Evolutionary conservation across 2,797 vertebrate genomes (phyloP).

Genomic region (Geotrypetes seraphini): DNA sequence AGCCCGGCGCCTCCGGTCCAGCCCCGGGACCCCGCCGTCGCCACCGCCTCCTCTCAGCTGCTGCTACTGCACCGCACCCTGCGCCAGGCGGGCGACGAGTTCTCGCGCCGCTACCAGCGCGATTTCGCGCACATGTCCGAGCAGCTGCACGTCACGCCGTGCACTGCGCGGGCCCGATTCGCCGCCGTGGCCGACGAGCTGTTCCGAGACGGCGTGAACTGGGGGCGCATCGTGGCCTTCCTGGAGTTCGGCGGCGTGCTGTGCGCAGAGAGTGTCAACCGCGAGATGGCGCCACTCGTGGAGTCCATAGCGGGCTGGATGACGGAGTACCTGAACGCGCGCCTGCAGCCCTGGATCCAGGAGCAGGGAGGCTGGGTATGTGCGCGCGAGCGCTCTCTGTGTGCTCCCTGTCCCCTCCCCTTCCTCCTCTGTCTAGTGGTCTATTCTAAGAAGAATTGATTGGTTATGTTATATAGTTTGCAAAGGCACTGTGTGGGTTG

Average conservation of each 20-base stretch:
- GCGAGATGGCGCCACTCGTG: constrained; percentile 82
- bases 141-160: constrained; percentile 82
- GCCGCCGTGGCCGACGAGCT: constrained; percentile 90
- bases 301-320: constrained; percentile 90
- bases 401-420: too few relatives aligned
- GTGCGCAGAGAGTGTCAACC: constrained; percentile 86
- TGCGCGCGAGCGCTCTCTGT: too few relatives aligned
- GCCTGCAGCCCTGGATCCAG: constrained; percentile 89
- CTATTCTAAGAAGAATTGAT: too few relatives aligned
- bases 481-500: too few relatives aligned
- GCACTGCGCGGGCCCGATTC: constrained; percentile 78
- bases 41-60: constrained; percentile 23
- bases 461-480: too few relatives aligned
- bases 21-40: constrained; percentile 29
- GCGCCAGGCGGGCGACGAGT: constrained; percentile 85
- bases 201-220: constrained; percentile 94
- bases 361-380: constrained; percentile 98
- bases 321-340: constrained; percentile 93
- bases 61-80: constrained; percentile 69
- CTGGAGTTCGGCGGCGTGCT: constrained; percentile 93
- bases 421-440: too few relatives aligned
- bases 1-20: constrained; percentile 24
- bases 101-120: constrained; percentile 80
- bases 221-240: constrained; percentile 96
- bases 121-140: constrained; percentile 91